phyloP scores from a whole-genome alignment of 1,140 invertebrate genomes.

The Caenorhabditis inopinata region DNA sequence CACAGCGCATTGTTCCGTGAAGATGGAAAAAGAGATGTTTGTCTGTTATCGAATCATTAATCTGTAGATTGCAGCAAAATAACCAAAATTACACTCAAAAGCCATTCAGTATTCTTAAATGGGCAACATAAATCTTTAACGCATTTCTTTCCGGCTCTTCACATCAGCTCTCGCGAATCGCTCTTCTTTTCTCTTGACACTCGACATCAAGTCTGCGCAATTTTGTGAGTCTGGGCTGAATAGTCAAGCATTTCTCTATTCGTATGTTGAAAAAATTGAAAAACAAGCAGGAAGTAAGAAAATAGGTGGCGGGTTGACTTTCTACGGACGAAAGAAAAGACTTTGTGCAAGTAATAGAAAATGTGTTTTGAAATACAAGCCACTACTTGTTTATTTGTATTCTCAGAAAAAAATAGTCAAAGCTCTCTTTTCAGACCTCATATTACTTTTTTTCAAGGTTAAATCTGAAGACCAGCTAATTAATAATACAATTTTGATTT shows the following conservation, averaged over 20 bases:
- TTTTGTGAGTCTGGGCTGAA: background rate
- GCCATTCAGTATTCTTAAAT: background rate
- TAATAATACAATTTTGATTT: too few relatives aligned
- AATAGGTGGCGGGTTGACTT: slow-evolving; percentile 28
- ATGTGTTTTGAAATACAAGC: background rate
- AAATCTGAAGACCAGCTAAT: too few relatives aligned
- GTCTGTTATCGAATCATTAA: too few relatives aligned
- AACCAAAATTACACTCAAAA: background rate
- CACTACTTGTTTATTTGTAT: slow-evolving; percentile 17
- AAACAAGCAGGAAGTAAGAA: slow-evolving; percentile 1
- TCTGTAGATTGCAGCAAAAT: too few relatives aligned
- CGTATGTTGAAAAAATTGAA: background rate
- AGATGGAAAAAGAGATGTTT: too few relatives aligned
- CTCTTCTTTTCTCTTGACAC: background rate
- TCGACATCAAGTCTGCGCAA: background rate
- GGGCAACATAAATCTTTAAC: background rate
- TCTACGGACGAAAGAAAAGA: background rate
- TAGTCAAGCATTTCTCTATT: background rate
- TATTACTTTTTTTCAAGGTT: too few relatives aligned
- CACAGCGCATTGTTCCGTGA: too few relatives aligned
- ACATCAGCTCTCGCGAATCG: background rate
- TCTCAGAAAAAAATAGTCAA: background rate
- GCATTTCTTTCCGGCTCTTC: background rate
- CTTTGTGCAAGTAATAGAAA: too few relatives aligned
- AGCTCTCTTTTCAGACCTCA: background rate